phyloP scores from a whole-genome alignment of 2,797 vertebrate genomes.

The Enteromius unitaeniatus region DNA sequence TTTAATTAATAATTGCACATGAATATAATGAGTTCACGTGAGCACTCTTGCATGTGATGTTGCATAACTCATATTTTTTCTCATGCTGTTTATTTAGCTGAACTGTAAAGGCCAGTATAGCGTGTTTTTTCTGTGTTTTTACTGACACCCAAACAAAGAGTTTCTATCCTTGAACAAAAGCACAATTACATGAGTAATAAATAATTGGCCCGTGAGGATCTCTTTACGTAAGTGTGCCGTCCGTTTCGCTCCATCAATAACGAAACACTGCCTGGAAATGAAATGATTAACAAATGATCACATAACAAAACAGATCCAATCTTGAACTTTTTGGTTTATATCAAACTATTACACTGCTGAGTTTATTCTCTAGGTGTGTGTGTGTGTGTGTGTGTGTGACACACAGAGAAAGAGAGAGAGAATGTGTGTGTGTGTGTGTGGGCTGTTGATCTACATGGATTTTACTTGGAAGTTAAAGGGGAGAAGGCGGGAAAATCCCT shows the following conservation, averaged over 20 bases:
- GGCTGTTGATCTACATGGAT: conserved; percentile 19
- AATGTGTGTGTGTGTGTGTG: background rate
- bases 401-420: no score
- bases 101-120: background rate
- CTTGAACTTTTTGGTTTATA: background rate
- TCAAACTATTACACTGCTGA: background rate
- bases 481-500: conserved; percentile 58
- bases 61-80: background rate
- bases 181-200: background rate
- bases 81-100: background rate
- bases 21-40: background rate
- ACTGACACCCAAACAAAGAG: background rate
- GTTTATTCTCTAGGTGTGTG: background rate
- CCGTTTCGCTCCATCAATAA: background rate
- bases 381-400: no score
- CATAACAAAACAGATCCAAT: background rate
- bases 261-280: background rate
- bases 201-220: background rate
- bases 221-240: no score
- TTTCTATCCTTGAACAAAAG: background rate
- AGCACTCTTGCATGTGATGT: background rate
- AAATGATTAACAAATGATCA: conserved; percentile 22
- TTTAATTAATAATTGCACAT: background rate
- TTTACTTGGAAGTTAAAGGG: conserved; percentile 34
- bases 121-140: background rate